These are phyloP conservation scores for Nezara viridula DNA, from an alignment of 2,888 invertebrate species.

Conservation along the genomic window DNA sequence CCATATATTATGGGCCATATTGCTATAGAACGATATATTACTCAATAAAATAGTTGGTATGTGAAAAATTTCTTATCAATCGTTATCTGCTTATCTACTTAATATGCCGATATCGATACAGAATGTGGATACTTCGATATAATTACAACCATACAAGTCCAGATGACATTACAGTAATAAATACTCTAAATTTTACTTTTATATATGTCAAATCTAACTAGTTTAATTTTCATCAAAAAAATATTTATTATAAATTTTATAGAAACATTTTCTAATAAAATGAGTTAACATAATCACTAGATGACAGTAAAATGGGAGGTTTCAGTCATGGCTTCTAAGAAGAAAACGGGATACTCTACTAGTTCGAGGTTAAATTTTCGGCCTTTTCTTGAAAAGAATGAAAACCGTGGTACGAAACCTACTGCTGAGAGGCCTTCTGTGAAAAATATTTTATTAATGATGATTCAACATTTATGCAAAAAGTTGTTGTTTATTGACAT, in stretches of 20 bases:
- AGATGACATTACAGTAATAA: not conserved
- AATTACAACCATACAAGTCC: too few relatives aligned
- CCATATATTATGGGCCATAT: too few relatives aligned
- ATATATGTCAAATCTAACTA: not conserved
- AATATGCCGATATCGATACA: too few relatives aligned
- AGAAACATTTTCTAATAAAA: not conserved
- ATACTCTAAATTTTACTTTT: not conserved
- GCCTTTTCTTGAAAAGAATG: conserved; percentile 69
- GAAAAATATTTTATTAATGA: conserved; percentile 83
- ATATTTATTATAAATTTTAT: not conserved
- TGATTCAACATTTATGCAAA: conserved; percentile 89
- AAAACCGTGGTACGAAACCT: conserved; percentile 81
- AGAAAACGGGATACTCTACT: conserved; percentile 68
- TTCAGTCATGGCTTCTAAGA: conserved; percentile 69
- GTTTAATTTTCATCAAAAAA: not conserved
- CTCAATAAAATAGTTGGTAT: too few relatives aligned
- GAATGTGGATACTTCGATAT: too few relatives aligned
- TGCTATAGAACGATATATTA: too few relatives aligned
- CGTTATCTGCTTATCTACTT: too few relatives aligned
- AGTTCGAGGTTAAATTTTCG: conserved; percentile 73
- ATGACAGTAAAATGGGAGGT: not conserved
- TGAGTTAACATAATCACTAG: not conserved
- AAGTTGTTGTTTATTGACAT: conserved; percentile 89
- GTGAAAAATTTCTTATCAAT: too few relatives aligned
- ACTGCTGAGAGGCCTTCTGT: conserved; percentile 87